Base-by-base conservation (phyloP, 92 coral and sea anemone species). In the Phenganax marumi region DNA sequence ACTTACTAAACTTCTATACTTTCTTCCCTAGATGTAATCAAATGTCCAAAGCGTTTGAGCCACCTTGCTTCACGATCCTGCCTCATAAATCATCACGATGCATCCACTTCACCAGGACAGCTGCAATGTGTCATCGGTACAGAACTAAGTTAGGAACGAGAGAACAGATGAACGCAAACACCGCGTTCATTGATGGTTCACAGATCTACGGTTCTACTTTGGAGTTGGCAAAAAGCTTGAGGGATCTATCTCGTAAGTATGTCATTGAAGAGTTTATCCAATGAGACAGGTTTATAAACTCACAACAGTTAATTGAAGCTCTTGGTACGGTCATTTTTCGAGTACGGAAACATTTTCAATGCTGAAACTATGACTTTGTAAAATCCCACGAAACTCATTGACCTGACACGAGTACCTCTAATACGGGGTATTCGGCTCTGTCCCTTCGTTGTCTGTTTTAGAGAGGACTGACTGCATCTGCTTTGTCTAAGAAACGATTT, bases 121-220 rank as follows among this genome's bases (percentile, higher is more conserved):
- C 83, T 6, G 73, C 83, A 17, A 72, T 78, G 10, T 78, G 83
- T 50, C 17, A 78, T 25, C 66, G 57, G 6, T 33, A 78, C 39
- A 18, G 17, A 10, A 0, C 14, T 22, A 47, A 17, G 52, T 26
- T 60, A 22, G 66, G 71, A 78, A 78, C 73, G 47, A 65, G 83
- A 58, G 73, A 78, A 14, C 83, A 78, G 22, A 61, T 78, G 83
- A 78, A 78, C 55, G 73, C 83, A 78, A 78, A 78, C 47, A 78
- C 83, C 12, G 83, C 73, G 12, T 78, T 61, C n/a, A 78, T 78
- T 61, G 83, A 78, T 62, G 83, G 83, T 17, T 78, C 83, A 56
- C 83, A 78, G 51, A 62, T 78, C n/a, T 78, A 78, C 50, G 83
- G 83, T 9, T 78, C 83, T 60, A 78, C 83, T 18, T 50, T 62